Conservation (phyloP, 2,113 vertebrate genomes). For the Nettapus auritus region DNA sequence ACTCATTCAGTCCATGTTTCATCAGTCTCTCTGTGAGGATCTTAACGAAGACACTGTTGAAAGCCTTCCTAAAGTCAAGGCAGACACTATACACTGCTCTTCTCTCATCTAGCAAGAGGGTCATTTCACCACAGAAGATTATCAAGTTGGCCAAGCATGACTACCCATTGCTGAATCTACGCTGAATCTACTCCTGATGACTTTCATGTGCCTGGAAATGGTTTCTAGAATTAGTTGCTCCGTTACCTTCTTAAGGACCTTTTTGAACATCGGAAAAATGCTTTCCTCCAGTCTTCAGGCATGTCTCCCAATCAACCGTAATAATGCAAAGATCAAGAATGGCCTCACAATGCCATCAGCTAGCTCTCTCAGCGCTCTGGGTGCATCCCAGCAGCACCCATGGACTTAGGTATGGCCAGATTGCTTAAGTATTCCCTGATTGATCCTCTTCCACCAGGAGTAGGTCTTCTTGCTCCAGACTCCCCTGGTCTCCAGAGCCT, state of each 20-base stretch:
- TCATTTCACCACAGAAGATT: neutral
- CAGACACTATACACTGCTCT: neutral
- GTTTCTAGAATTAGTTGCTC: neutral
- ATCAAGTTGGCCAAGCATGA: neutral
- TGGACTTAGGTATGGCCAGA: neutral
- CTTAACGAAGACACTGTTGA: neutral
- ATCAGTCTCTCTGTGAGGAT: neutral
- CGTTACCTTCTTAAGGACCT: neutral
- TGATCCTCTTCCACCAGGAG: neutral
- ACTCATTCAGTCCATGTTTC: neutral
- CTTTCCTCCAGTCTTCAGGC: neutral
- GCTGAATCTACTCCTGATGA: neutral
- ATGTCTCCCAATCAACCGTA: neutral
- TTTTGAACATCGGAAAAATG: neutral
- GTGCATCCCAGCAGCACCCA: neutral
- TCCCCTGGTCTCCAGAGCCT: neutral
- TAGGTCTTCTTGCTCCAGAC: neutral
- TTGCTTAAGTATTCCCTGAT: neutral
- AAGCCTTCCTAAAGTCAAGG: neutral
- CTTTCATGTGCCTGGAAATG: neutral
- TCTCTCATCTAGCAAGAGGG: neutral
- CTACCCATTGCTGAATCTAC: neutral
- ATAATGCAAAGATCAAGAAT: neutral
- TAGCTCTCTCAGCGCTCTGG: neutral
- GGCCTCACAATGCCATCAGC: neutral